phyloP scores from a whole-genome alignment of 2,888 invertebrate genomes.

The Mayetiola destructor region DNA sequence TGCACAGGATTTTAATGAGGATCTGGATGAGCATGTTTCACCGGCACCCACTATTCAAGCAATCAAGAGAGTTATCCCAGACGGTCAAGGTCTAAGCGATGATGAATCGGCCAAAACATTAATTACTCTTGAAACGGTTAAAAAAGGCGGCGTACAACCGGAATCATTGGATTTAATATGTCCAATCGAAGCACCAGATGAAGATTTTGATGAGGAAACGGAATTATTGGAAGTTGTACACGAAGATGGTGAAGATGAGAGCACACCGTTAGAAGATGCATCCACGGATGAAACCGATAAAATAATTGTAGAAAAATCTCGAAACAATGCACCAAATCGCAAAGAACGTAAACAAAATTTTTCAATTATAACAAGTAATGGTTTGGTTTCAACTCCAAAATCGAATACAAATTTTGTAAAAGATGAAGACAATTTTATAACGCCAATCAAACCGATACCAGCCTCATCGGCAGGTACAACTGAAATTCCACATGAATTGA shows the following conservation, averaged over 20 bases:
- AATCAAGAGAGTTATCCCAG: background rate
- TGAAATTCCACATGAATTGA: conserved; percentile 18
- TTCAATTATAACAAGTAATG: background rate
- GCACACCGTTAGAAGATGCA: conserved; percentile 1
- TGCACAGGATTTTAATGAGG: background rate
- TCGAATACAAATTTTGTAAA: background rate
- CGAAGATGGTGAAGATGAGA: background rate
- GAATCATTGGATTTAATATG: background rate
- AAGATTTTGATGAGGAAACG: background rate
- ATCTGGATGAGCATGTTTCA: background rate
- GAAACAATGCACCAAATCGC: background rate
- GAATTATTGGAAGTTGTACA: background rate
- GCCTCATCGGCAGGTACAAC: conserved; percentile 2
- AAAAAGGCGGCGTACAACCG: background rate
- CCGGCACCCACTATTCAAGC: background rate
- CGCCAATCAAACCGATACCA: conserved; percentile 1
- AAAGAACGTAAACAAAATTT: background rate
- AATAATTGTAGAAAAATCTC: background rate
- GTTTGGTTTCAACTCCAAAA: background rate
- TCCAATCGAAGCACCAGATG: background rate
- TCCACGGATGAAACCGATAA: background rate
- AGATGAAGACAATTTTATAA: background rate
- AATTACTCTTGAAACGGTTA: conserved; percentile 11
- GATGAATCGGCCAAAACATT: conserved; percentile 8
- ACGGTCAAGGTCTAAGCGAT: conserved; percentile 1